Evolutionary conservation across 2,797 vertebrate genomes (phyloP).

Genomic region (Carapus acus): DNA sequence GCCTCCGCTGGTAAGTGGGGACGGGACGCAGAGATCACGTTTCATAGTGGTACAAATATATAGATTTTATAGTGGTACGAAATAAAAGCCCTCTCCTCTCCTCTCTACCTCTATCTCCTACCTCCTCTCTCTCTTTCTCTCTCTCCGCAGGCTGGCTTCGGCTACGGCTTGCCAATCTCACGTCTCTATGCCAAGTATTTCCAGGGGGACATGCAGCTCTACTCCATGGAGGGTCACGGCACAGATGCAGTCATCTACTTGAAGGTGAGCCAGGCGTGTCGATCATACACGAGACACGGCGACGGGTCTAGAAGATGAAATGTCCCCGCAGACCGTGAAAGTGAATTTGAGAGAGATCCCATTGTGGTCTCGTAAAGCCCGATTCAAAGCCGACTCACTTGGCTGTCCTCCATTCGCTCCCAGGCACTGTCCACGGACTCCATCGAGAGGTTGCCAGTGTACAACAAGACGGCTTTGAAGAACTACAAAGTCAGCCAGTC

Average conservation of each 20-base stretch:
- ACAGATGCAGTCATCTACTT: conserved; percentile 91
- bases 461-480: conserved; percentile 90
- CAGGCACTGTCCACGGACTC: conserved; percentile 94
- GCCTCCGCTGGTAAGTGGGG: conserved; percentile 76
- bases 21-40: too few relatives aligned
- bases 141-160: conserved; percentile 82
- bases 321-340: not conserved
- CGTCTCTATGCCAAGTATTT: conserved; percentile 95
- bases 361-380: not conserved
- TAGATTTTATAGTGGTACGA: too few relatives aligned
- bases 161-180: conserved; percentile 91
- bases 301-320: not conserved
- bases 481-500: conserved; percentile 90
- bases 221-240: conserved; percentile 92
- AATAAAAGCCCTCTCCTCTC: conserved; percentile 19
- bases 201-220: conserved; percentile 94
- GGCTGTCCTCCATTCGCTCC: conserved; percentile 3
- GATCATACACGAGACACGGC: conserved; percentile 12
- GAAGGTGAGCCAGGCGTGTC: conserved; percentile 71
- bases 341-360: not conserved
- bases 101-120: conserved; percentile 2
- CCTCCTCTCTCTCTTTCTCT: conserved; percentile 1
- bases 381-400: not conserved
- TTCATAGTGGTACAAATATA: too few relatives aligned
- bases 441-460: conserved; percentile 89